A percentile compares a stretch with the other conserved stretches of the same genome.
Evolutionary conservation across 2,797 vertebrate species (phyloP).

Genomic region (Thripadectes ignobilis): DNA sequence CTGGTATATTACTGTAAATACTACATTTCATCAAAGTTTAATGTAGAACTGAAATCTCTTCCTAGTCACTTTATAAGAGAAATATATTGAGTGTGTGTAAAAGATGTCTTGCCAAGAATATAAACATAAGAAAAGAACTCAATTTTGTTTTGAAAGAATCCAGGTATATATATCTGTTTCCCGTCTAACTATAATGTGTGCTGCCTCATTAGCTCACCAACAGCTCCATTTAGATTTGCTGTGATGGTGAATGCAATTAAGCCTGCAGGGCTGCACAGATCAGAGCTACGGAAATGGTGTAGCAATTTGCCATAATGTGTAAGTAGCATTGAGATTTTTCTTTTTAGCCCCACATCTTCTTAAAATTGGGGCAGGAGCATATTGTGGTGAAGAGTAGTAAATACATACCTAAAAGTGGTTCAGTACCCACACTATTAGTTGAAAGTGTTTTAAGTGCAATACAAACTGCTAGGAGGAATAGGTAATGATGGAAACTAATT

Average conservation of each 20-base stretch:
- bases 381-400: neutral
- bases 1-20: neutral
- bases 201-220: conserved; percentile 1
- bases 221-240: conserved; percentile 10
- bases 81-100: neutral
- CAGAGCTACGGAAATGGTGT: conserved; percentile 21
- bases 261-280: conserved; percentile 5
- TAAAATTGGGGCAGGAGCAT: neutral
- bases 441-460: neutral
- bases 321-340: neutral
- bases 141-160: neutral
- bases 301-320: conserved; percentile 11
- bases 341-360: neutral
- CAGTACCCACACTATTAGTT: neutral
- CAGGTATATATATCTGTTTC: neutral
- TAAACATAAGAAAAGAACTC: neutral
- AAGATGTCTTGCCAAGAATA: neutral
- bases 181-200: neutral
- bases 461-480: neutral
- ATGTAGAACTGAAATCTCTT: neutral
- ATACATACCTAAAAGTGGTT: neutral
- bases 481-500: neutral
- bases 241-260: conserved; percentile 16
- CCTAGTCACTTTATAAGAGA: neutral
- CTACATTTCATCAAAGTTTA: neutral